Evolutionary conservation across 2,797 vertebrate genomes (phyloP).

Genomic region (Hypotaenidia philippensis): DNA sequence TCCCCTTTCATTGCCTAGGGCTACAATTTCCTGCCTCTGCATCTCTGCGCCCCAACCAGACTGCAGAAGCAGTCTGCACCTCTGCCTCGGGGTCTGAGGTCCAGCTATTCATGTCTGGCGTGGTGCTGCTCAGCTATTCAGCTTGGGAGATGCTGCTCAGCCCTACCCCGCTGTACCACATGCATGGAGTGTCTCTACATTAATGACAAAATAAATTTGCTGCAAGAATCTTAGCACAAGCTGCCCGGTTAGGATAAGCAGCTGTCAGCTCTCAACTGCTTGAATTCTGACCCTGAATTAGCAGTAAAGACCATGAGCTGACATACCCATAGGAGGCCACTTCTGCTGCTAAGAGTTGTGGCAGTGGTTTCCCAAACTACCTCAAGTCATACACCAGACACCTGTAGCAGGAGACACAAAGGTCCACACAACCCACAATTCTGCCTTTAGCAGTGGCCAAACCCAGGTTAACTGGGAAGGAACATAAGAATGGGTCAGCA

Average conservation of each 20-base stretch:
- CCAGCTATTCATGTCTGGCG: not conserved
- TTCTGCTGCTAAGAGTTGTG: not conserved
- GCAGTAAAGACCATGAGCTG: not conserved
- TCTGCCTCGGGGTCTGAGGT: not conserved
- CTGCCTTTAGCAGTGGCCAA: not conserved
- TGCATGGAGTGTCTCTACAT: rapidly evolving
- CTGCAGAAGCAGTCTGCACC: not conserved
- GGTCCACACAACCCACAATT: rapidly evolving
- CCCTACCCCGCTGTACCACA: not conserved
- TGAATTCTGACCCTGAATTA: not conserved
- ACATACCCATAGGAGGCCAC: not conserved
- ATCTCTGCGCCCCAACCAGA: rapidly evolving
- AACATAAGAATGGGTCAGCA: not conserved
- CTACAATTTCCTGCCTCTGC: not conserved
- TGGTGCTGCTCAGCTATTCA: too few relatives aligned
- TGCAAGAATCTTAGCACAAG: not conserved
- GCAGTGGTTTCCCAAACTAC: not conserved
- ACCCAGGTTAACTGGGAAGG: not conserved
- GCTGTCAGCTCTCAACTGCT: not conserved
- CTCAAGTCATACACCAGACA: not conserved
- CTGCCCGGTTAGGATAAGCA: not conserved
- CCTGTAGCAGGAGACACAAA: not conserved
- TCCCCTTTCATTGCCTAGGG: not conserved
- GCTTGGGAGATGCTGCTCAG: not conserved
- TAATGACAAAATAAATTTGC: not conserved